Base-by-base conservation (phyloP, 2,888 invertebrate species). In the Leucania comma region DNA sequence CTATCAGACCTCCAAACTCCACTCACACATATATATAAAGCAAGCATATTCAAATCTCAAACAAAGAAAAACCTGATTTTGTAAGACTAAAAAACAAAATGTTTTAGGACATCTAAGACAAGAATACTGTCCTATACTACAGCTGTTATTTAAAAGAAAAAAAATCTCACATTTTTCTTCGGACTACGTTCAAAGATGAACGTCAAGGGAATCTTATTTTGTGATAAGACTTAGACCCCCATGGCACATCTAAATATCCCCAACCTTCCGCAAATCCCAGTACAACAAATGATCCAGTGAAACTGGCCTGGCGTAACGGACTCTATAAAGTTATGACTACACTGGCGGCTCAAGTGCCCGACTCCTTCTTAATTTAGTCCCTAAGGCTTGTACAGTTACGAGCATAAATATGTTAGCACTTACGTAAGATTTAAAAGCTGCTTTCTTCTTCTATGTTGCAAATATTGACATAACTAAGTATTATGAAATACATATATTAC, bases 261-360 rank as follows among this genome's bases (percentile, higher is more conserved):
- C 9, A 24, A n/a, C 29, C 50, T 24, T 48, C 46, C 46, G 35
- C 50, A 58, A 61, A 78, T 48, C 53, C 50, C 26, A 14, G 65
- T 24, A 42, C 58, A 65, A 72, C 48, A 51, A 72, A 72, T 14
- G 61, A 22, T 58, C 57, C 63, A 57, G 17, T 12, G 50, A 60
- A 78, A 35, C 63, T 10, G 61, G 57, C 65, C 66, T 46, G 35
- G 50, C 50, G 50, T 35, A 22, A 26, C n/a, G 59, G 29, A 66
- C 56, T n/a, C 22, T 61, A 65, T 76, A 46, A 72, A 73, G 62
- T 63, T 67, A 78, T 79, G 66, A 63, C 51, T 51, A 57, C 60
- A 72, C n/a, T 48, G 46, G 54, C 14, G 46, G 54, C 48, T 32
- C 20, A 50, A 56, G 17, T 51, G 12, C 29, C 35, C 53, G 54